phyloP scores from a whole-genome alignment of 2,888 invertebrate genomes.

The Tenthredo amoena region DNA sequence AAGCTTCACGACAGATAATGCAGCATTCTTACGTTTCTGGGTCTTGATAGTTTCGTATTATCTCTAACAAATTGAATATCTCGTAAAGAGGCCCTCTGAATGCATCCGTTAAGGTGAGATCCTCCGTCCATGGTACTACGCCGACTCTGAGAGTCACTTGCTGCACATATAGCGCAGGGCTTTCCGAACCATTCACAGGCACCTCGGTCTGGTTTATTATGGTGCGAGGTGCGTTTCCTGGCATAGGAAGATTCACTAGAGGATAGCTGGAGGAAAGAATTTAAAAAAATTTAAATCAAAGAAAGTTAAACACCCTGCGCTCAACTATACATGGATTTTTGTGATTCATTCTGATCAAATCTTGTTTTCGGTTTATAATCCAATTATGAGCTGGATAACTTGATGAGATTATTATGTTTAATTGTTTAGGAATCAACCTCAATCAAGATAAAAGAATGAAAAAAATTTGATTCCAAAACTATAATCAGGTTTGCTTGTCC shows the following conservation, averaged over 20 bases:
- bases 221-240: slow-evolving; percentile 92
- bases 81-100: slow-evolving; percentile 94
- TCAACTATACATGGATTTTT: neutral
- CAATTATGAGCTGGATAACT: no score
- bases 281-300: slow-evolving; percentile 10
- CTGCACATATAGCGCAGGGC: slow-evolving; percentile 86
- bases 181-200: slow-evolving; percentile 75
- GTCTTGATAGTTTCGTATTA: slow-evolving; percentile 91
- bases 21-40: slow-evolving; percentile 82
- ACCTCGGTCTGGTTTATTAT: slow-evolving; percentile 78
- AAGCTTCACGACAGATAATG: slow-evolving; percentile 27
- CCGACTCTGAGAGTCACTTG: slow-evolving; percentile 88
- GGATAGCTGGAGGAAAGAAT: slow-evolving; percentile 85
- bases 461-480: no score
- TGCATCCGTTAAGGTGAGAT: slow-evolving; percentile 92
- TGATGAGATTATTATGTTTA: no score
- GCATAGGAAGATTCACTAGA: slow-evolving; percentile 91
- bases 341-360: no score
- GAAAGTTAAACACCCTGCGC: neutral
- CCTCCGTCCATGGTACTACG: slow-evolving; percentile 93
- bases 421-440: no score
- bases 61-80: slow-evolving; percentile 92
- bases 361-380: no score
- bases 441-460: no score
- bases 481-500: no score